Percentiles rank a stretch among this genome's conserved stretches.
Evolutionary conservation across 2,797 vertebrate species (phyloP).

Genomic region (Poecilia wingei): DNA sequence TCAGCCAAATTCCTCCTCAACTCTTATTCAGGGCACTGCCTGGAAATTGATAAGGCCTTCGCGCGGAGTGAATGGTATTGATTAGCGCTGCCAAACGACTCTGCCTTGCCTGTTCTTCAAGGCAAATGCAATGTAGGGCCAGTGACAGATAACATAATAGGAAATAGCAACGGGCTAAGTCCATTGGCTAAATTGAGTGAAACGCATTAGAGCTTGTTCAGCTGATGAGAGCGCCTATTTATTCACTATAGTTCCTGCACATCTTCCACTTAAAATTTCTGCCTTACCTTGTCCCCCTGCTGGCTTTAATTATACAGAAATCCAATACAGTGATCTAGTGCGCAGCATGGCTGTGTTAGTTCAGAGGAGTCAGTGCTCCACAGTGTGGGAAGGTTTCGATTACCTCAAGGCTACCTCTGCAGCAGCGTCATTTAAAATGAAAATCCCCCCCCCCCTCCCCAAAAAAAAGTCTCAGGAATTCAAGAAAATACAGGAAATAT

Average conservation of each 20-base stretch:
- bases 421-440: conserved; percentile 17
- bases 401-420: conserved; percentile 46
- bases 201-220: conserved; percentile 75
- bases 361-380: conserved; percentile 33
- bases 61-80: conserved; percentile 65
- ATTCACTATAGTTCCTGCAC: conserved; percentile 64
- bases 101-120: conserved; percentile 68
- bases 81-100: conserved; percentile 74
- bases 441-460: neutral
- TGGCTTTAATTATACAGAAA: conserved; percentile 77
- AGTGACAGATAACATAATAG: conserved; percentile 71
- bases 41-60: conserved; percentile 67
- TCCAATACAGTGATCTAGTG: conserved; percentile 73
- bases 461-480: neutral
- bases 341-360: conserved; percentile 43
- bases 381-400: conserved; percentile 50
- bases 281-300: conserved; percentile 56
- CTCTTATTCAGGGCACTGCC: conserved; percentile 57
- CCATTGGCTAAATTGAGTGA: conserved; percentile 77
- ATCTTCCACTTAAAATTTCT: conserved; percentile 70
- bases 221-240: conserved; percentile 66
- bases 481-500: conserved; percentile 24
- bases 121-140: conserved; percentile 68
- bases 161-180: conserved; percentile 70
- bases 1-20: conserved; percentile 52